Percentiles rank a stretch among this genome's conserved stretches.
Evolutionary conservation across 2,888 invertebrate genomes (phyloP).

Genomic region (Amblyteles armatorius): DNA sequence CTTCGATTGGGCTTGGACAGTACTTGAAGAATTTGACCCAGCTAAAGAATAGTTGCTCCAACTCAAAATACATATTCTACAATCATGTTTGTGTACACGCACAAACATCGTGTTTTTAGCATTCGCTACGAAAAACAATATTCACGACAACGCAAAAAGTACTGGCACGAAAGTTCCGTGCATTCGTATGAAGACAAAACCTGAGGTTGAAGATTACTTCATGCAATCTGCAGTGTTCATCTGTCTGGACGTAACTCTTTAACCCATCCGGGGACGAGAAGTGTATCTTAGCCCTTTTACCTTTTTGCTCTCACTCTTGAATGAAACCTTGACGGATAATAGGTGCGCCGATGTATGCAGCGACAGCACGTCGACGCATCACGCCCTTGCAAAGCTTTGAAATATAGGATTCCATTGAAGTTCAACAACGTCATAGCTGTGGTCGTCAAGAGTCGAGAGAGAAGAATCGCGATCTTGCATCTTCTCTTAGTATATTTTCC

Average conservation of each 20-base stretch:
- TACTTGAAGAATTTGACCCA: no score
- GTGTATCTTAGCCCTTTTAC: neutral
- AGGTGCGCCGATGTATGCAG: neutral
- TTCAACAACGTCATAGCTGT: conserved; percentile 19
- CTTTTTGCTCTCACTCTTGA: neutral
- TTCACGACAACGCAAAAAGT: no score
- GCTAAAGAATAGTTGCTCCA: no score
- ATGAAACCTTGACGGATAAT: neutral
- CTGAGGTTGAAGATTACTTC: neutral
- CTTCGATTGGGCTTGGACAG: no score
- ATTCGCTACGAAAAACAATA: no score
- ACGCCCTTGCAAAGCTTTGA: conserved; percentile 10
- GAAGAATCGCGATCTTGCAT: neutral
- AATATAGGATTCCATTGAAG: conserved; percentile 18
- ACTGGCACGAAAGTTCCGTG: neutral
- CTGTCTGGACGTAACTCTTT: neutral
- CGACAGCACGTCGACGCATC: neutral
- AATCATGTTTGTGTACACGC: no score
- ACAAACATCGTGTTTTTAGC: no score
- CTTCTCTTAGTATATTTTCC: neutral
- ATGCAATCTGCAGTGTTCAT: neutral
- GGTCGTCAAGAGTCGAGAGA: neutral
- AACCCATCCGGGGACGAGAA: neutral
- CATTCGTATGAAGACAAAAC: neutral
- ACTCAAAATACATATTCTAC: no score